A percentile compares a stretch with the other conserved stretches of the same genome.
Conservation (phyloP, 1,140 invertebrate genomes). For the Zaprionus vittiger region DNA sequence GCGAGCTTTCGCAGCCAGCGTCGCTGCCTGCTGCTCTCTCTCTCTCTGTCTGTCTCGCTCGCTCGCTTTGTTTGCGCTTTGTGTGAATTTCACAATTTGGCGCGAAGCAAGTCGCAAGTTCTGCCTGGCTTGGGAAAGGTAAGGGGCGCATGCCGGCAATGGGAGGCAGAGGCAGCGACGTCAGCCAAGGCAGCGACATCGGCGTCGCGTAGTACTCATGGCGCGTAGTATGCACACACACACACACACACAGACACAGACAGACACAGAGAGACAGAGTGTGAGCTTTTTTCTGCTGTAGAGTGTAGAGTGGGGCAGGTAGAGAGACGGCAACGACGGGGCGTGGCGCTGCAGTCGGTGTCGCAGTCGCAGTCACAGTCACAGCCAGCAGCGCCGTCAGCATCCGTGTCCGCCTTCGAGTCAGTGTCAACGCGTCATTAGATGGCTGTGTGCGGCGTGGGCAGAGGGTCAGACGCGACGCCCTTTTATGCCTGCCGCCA, state of each 20-base stretch:
- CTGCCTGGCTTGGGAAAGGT: slow-evolving; percentile 24
- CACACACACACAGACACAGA: not conserved
- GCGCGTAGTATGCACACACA: slow-evolving; percentile 19
- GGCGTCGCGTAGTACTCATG: slow-evolving; percentile 12
- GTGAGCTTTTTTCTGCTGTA: not conserved
- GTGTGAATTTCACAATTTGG: slow-evolving; percentile 52
- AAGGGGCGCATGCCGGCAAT: slow-evolving; percentile 15
- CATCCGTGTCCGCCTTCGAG: not conserved
- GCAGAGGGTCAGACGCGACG: slow-evolving; percentile 5
- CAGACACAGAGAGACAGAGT: not conserved
- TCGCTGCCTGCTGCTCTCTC: not conserved
- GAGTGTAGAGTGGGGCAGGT: not conserved
- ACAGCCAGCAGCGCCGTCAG: not conserved
- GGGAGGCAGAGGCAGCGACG: slow-evolving; percentile 11
- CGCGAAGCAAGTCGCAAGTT: slow-evolving; percentile 35
- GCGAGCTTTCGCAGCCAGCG: not conserved
- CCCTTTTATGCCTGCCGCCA: not conserved
- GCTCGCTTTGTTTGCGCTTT: not conserved
- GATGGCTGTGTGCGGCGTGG: slow-evolving; percentile 1
- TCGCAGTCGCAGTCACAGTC: not conserved
- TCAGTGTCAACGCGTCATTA: slow-evolving; percentile 29
- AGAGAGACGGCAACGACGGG: not conserved
- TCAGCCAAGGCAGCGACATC: not conserved
- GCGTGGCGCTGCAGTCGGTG: slow-evolving; percentile 27
- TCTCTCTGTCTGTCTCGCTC: not conserved